Conservation (phyloP, 2,797 vertebrate genomes). For the Enoplosus armatus region DNA sequence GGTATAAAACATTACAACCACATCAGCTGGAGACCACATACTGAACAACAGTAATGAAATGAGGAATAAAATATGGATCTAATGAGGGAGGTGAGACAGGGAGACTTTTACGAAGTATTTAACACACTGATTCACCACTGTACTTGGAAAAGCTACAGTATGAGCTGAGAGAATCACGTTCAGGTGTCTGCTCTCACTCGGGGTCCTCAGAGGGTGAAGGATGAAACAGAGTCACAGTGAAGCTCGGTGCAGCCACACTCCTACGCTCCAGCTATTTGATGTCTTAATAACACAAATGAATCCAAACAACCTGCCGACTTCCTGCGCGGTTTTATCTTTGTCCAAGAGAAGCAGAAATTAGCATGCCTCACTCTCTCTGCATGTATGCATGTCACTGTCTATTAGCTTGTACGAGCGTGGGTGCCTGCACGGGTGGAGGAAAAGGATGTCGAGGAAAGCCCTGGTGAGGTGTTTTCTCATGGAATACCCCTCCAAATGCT, state of each 20-base stretch:
- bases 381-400: conserved; percentile 54
- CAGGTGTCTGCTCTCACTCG: conserved; percentile 10
- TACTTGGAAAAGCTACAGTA: conserved; percentile 10
- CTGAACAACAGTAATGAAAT: conserved; percentile 56
- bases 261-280: conserved; percentile 45
- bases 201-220: background rate
- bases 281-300: conserved; percentile 56
- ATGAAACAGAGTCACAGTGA: background rate
- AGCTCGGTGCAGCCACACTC: conserved; percentile 17
- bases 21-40: conserved; percentile 67
- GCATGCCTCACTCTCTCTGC: conserved; percentile 48
- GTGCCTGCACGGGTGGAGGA: conserved; percentile 39
- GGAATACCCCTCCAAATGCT: conserved; percentile 71
- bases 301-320: conserved; percentile 51
- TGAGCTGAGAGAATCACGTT: conserved; percentile 4
- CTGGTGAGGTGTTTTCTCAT: conserved; percentile 79
- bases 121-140: conserved; percentile 1
- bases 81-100: conserved; percentile 3
- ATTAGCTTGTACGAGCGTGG: conserved; percentile 30
- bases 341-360: conserved; percentile 66
- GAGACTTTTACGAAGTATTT: background rate
- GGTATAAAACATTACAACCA: conserved; percentile 67
- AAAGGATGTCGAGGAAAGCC: conserved; percentile 75
- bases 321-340: conserved; percentile 54
- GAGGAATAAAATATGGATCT: conserved; percentile 27